Evolutionary conservation across 2,888 invertebrate genomes (phyloP).

Genomic region (Scaptomyza flava): DNA sequence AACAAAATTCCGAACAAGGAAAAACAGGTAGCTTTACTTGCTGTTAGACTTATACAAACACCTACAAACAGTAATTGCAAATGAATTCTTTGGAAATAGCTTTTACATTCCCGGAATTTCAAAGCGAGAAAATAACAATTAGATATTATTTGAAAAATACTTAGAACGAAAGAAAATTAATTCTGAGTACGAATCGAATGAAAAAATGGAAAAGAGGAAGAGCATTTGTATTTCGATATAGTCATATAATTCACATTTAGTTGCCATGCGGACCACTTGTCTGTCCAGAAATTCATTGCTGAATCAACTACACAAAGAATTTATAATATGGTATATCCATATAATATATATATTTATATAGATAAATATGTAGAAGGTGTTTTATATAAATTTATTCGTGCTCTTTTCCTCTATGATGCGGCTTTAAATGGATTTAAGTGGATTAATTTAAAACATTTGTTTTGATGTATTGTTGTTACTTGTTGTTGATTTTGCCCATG

Average conservation of each 20-base stretch:
- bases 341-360: constrained; percentile 1
- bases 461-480: constrained; percentile 41
- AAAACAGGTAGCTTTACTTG: neutral
- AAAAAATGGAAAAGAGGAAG: constrained; percentile 1
- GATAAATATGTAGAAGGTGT: constrained; percentile 7
- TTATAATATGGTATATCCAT: neutral
- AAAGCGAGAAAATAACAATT: neutral
- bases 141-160: neutral
- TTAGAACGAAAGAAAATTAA: neutral
- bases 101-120: neutral
- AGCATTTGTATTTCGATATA: neutral
- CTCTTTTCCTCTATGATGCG: constrained; percentile 34
- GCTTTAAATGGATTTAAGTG: constrained; percentile 72
- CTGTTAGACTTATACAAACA: neutral
- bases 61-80: neutral
- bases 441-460: constrained; percentile 75
- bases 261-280: constrained; percentile 30
- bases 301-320: constrained; percentile 6
- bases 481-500: constrained; percentile 27
- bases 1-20: neutral
- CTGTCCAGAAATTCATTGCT: constrained; percentile 14
- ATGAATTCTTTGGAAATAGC: neutral
- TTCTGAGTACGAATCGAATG: neutral
- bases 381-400: constrained; percentile 13
- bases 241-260: constrained; percentile 11